Conservation (phyloP, 2,888 invertebrate genomes). For the Brachyopa scutellaris region DNA sequence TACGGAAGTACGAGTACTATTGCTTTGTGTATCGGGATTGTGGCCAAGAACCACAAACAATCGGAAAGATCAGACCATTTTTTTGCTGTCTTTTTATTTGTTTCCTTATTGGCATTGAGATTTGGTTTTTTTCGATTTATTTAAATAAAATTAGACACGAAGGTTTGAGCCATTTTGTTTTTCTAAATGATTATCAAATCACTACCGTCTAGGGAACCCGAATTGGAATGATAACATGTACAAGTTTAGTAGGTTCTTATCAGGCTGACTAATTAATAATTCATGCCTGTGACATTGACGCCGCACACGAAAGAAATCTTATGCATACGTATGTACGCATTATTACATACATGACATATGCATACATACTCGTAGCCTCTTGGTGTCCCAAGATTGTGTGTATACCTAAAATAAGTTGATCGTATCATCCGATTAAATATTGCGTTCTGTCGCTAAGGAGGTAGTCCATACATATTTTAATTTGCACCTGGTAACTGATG, state of each 20-base stretch:
- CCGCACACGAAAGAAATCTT: slow-evolving; percentile 31
- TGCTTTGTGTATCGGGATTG: neutral
- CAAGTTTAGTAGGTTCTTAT: slow-evolving; percentile 14
- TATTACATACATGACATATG: too few relatives aligned
- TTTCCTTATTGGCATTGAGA: slow-evolving; percentile 31
- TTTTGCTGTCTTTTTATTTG: too few relatives aligned
- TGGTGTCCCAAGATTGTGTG: too few relatives aligned
- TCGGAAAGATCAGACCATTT: too few relatives aligned
- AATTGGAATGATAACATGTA: slow-evolving; percentile 23
- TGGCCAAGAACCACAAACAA: too few relatives aligned
- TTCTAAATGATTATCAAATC: slow-evolving; percentile 12
- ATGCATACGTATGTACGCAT: neutral
- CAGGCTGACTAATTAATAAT: slow-evolving; percentile 63
- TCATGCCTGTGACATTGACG: slow-evolving; percentile 62
- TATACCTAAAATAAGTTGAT: slow-evolving; percentile 46
- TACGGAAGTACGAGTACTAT: slow-evolving; percentile 13
- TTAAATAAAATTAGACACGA: slow-evolving; percentile 8
- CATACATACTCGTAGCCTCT: too few relatives aligned
- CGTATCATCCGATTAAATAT: slow-evolving; percentile 53
- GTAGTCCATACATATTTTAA: slow-evolving; percentile 31
- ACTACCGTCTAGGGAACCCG: slow-evolving; percentile 9
- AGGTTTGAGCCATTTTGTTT: neutral
- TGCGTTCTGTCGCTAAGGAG: slow-evolving; percentile 46
- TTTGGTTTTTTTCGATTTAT: neutral
- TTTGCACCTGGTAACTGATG: slow-evolving; percentile 31